Conservation (phyloP, 2,888 invertebrate genomes). For the Cryptophagus acutangulus region DNA sequence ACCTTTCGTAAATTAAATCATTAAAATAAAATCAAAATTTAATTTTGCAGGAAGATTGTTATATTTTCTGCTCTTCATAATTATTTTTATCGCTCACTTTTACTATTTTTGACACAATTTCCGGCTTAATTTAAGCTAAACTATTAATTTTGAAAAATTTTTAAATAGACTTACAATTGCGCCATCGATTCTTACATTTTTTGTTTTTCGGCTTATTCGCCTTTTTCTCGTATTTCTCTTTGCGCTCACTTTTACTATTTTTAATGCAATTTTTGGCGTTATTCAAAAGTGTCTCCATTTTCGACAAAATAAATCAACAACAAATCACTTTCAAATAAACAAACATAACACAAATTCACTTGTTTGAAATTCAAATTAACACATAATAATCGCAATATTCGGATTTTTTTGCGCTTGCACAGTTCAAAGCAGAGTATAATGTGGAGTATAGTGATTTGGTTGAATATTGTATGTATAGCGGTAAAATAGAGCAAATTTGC, state of each 20-base stretch:
- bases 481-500: slow-evolving; percentile 34
- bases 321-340: no score
- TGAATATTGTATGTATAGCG: slow-evolving; percentile 24
- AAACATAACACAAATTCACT: no score
- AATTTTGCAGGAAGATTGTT: no score
- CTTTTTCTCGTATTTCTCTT: slow-evolving; percentile 22
- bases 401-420: not conserved
- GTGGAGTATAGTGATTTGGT: slow-evolving; percentile 9
- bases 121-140: slow-evolving; percentile 39
- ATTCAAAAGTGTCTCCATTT: slow-evolving; percentile 35
- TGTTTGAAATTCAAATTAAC: no score
- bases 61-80: no score
- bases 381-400: not conserved
- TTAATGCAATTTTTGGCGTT: slow-evolving; percentile 40
- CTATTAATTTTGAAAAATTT: not conserved
- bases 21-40: no score
- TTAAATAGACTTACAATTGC: slow-evolving; percentile 36
- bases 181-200: slow-evolving; percentile 30
- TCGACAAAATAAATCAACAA: no score
- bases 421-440: not conserved
- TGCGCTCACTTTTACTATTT: slow-evolving; percentile 22
- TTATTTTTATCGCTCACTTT: slow-evolving; percentile 20
- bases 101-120: slow-evolving; percentile 34
- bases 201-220: slow-evolving; percentile 23
- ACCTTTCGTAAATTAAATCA: slow-evolving; percentile 1